Evolutionary conservation across 2,797 vertebrate species (phyloP), one percentile per base, ranked within the genome.

Genomic region (Furcifer pardalis): DNA sequence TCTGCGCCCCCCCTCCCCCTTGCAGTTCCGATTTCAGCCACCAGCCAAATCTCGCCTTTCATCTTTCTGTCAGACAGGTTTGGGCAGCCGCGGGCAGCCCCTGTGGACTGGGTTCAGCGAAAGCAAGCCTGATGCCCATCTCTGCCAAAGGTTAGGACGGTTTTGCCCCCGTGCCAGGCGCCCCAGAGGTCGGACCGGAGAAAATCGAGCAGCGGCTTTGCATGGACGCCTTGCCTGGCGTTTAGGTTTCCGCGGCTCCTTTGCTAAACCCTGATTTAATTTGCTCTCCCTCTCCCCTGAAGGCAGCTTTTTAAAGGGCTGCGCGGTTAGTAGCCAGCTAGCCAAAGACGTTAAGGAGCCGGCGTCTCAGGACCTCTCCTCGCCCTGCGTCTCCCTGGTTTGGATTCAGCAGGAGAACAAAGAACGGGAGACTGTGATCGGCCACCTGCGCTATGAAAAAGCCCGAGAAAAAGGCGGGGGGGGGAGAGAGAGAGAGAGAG

Each of bases 21-120:
- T 91, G 92, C 91, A 90, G 82, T 90, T 91, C 90, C 89, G 32
- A 87, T 37, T 82, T 82, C 85, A 87, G 87, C 90, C 91, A 89
- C 86, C 90, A 90, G 84, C 92, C 85, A 88, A 86, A 84, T 35
- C 49, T 62, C 77, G 66, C 49, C 13, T 13, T 6, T 83, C 71
- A 4, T 4, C 13, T 17, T 56, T 21, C 52, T 49, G 46, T 12
- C 7, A 49, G 46, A 49, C 2, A 49, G 13, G 46, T 56, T 56
- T 13, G 17, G 52, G 52, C 52, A 56, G 52, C 52, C 13, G 52
- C 52, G 17, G 17, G 4, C 52, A 56, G 17, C 17, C 52, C 52
- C 52, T 21, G 52, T 21, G 4, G 17, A 56, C 15, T 13, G 52
- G 13, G 12, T 13, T 56, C 52, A 3, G 52, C 52, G 6, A 17